Percentiles rank a stretch among this genome's conserved stretches.
These are phyloP conservation scores for Sebastes ruberrimus DNA, from an alignment of 2,797 vertebrate species.

Conservation along the genomic window DNA sequence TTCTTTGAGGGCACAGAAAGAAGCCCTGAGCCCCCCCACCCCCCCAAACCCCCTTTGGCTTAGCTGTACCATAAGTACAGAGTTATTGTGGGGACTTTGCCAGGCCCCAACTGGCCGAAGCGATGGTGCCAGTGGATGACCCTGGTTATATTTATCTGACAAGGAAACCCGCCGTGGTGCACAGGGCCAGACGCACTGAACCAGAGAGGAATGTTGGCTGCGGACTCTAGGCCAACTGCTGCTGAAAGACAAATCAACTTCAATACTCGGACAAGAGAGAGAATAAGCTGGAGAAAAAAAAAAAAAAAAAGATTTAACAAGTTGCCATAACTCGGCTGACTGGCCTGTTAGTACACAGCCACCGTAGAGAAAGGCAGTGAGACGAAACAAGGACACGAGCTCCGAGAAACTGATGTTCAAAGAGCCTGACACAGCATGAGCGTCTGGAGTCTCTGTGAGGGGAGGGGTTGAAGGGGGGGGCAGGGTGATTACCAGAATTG, in stretches of 20 bases:
- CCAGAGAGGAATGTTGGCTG: slow-evolving; percentile 66
- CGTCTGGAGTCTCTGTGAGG: slow-evolving; percentile 70
- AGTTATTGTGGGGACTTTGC: slow-evolving; percentile 77
- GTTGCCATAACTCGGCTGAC: slow-evolving; percentile 26
- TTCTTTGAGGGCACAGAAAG: slow-evolving; percentile 77
- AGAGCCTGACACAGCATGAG: slow-evolving; percentile 83
- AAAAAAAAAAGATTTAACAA: slow-evolving; percentile 48
- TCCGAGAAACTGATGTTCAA: slow-evolving; percentile 77
- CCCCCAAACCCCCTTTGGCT: slow-evolving; percentile 37
- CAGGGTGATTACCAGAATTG: slow-evolving; percentile 83
- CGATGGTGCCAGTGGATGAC: slow-evolving; percentile 75
- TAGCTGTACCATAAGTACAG: slow-evolving; percentile 73
- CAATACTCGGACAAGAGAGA: slow-evolving; percentile 36
- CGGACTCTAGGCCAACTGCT: slow-evolving; percentile 59
- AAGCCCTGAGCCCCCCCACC: slow-evolving; percentile 26
- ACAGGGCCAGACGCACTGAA: slow-evolving; percentile 61
- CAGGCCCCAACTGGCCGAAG: slow-evolving; percentile 66
- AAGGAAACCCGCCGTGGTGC: slow-evolving; percentile 75
- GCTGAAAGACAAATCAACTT: slow-evolving; percentile 56
- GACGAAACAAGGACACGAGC: slow-evolving; percentile 54
- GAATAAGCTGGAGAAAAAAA: slow-evolving; percentile 46
- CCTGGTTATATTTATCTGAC: slow-evolving; percentile 84
- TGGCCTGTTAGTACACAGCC: slow-evolving; percentile 31
- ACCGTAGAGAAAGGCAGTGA: slow-evolving; percentile 38
- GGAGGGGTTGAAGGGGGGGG: slow-evolving; percentile 34